These are phyloP conservation scores for Montipora sp. DNA, from an alignment of 64 coral and sea anemone genomes.

Conservation along the genomic window DNA sequence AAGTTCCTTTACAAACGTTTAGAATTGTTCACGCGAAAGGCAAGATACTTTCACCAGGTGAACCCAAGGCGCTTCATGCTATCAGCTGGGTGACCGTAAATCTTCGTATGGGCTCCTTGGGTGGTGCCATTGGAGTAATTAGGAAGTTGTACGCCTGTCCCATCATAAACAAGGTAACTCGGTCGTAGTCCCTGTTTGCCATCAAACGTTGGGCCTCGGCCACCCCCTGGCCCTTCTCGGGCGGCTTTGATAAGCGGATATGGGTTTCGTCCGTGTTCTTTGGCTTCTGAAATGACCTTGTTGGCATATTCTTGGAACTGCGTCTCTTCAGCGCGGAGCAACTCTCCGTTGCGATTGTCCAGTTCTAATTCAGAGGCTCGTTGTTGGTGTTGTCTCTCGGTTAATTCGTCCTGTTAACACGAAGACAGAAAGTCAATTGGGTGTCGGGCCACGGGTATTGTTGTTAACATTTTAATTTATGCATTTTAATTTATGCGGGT, in stretches of 20 bases:
- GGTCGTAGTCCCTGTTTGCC: constrained; percentile 90
- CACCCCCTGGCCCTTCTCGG: constrained; percentile 88
- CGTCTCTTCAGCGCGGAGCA: constrained; percentile 71
- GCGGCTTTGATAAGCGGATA: constrained; percentile 97
- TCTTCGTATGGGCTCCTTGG: constrained; percentile 77
- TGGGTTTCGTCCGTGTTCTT: constrained; percentile 78
- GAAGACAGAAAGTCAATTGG: not conserved
- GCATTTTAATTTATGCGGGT: no score
- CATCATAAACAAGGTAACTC: constrained; percentile 92
- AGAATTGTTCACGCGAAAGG: no score
- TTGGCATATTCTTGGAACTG: constrained; percentile 97
- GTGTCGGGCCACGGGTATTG: no score
- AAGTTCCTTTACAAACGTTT: no score
- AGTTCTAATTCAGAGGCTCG: constrained; percentile 53
- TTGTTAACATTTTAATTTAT: no score
- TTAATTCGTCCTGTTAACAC: constrained; percentile 46
- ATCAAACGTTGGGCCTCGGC: constrained; percentile 85
- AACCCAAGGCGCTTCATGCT: constrained; percentile 91
- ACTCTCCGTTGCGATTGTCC: constrained; percentile 69
- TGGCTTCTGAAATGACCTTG: constrained; percentile 80
- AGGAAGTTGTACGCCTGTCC: constrained; percentile 89
- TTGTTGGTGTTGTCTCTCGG: constrained; percentile 42
- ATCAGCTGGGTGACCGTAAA: constrained; percentile 86
- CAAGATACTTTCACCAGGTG: constrained; percentile 61
- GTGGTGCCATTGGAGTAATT: constrained; percentile 89